These are phyloP conservation scores for Hemicrepidius hirtus DNA, from an alignment of 2,888 invertebrate genomes.

Conservation along the genomic window DNA sequence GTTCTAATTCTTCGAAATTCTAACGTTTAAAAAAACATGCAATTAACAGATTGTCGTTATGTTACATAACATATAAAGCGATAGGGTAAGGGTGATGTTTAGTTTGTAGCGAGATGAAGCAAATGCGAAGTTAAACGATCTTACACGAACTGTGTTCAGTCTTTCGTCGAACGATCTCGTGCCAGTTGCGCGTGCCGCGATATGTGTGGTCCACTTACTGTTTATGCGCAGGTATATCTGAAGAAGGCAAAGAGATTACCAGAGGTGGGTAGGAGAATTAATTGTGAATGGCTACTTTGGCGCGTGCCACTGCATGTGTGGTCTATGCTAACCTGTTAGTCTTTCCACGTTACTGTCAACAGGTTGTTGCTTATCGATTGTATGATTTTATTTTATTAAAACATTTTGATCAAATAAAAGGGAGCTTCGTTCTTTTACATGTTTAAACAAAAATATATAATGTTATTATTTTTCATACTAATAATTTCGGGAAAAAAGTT, in stretches of 20 bases:
- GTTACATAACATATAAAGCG: no score
- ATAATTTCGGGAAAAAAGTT: no score
- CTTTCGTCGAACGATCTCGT: slow-evolving; percentile 59
- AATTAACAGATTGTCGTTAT: no score
- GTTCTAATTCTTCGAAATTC: no score
- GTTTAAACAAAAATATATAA: no score
- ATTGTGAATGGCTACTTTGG: slow-evolving; percentile 58
- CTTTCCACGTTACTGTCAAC: slow-evolving; percentile 28
- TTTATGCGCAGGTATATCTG: slow-evolving; percentile 61
- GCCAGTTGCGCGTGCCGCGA: slow-evolving; percentile 84
- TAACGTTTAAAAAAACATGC: no score
- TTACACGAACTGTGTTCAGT: slow-evolving; percentile 64
- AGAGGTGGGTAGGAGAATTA: slow-evolving; percentile 53
- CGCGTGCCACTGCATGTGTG: slow-evolving; percentile 64
- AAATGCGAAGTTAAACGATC: no score
- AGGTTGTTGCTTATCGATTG: slow-evolving; percentile 7
- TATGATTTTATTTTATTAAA: slow-evolving; percentile 9
- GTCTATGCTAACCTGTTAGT: slow-evolving; percentile 40
- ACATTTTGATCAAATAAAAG: neutral
- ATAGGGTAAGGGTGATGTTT: no score
- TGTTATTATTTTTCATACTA: no score
- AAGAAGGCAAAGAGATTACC: slow-evolving; percentile 57
- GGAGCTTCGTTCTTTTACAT: no score
- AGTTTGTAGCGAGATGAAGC: no score
- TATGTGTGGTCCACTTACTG: slow-evolving; percentile 79